Percentiles rank a stretch among this genome's conserved stretches.
These are phyloP conservation scores for Pangasianodon hypophthalmus DNA, from an alignment of 2,113 vertebrate species.

Conservation along the genomic window DNA sequence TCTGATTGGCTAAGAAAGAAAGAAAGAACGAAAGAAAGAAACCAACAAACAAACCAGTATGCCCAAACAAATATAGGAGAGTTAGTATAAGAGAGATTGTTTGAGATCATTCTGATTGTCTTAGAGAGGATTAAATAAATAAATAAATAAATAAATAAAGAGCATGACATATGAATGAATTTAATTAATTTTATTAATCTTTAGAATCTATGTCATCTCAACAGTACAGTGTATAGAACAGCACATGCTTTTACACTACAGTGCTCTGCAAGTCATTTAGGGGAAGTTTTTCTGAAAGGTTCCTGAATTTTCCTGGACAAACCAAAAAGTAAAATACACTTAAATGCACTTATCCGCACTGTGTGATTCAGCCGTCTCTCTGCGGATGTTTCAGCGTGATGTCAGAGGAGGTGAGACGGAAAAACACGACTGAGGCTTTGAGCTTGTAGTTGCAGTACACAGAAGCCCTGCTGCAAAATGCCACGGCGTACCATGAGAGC, in stretches of 20 bases:
- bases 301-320: background rate
- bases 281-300: background rate
- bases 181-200: background rate
- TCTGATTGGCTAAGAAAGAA: too few species aligned
- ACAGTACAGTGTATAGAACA: background rate
- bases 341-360: background rate
- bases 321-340: background rate
- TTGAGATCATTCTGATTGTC: background rate
- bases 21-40: background rate
- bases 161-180: background rate
- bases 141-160: background rate
- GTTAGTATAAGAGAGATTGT: background rate
- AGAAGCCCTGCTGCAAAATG: constrained; percentile 17
- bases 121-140: background rate
- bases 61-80: background rate
- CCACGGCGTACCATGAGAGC: background rate
- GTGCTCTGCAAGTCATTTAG: background rate
- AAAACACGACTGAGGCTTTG: constrained; percentile 1
- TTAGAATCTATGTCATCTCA: background rate
- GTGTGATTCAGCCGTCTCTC: constrained; percentile 11
- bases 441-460: background rate
- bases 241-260: background rate
- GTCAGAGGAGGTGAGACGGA: background rate
- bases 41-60: background rate
- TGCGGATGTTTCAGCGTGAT: background rate